Conservation (phyloP, 2,113 vertebrate species). For the Spermophilus dauricus region DNA sequence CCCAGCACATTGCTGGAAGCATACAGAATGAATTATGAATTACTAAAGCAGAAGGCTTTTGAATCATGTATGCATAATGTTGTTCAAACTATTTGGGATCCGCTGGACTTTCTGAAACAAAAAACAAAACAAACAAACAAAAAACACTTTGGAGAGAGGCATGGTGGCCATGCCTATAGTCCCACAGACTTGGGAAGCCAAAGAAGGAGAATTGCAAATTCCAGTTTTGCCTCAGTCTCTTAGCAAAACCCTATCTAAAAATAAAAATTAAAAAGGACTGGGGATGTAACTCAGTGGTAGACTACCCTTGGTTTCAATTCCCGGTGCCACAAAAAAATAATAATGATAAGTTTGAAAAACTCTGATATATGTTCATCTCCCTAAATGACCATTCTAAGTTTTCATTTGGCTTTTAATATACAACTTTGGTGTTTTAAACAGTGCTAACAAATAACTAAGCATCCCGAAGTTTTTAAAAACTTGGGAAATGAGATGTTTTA, state of each 20-base stretch:
- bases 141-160: neutral
- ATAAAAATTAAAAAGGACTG: neutral
- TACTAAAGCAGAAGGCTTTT: constrained; percentile 77
- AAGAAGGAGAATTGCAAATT: neutral
- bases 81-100: neutral
- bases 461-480: constrained; percentile 25
- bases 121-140: too few relatives aligned
- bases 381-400: constrained; percentile 36
- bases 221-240: neutral
- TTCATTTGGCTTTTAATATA: constrained; percentile 57
- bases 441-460: constrained; percentile 47
- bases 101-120: neutral
- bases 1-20: constrained; percentile 81
- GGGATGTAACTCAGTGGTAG: neutral
- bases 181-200: neutral
- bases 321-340: neutral
- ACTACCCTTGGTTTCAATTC: neutral
- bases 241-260: neutral
- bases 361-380: neutral
- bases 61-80: constrained; percentile 70
- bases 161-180: neutral
- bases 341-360: constrained; percentile 27
- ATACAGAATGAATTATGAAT: constrained; percentile 86
- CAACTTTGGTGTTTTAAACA: constrained; percentile 21
- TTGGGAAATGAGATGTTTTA: constrained; percentile 15